Evolutionary conservation across 1,140 invertebrate species (phyloP).

Genomic region (Gonioctena quinquepunctata): DNA sequence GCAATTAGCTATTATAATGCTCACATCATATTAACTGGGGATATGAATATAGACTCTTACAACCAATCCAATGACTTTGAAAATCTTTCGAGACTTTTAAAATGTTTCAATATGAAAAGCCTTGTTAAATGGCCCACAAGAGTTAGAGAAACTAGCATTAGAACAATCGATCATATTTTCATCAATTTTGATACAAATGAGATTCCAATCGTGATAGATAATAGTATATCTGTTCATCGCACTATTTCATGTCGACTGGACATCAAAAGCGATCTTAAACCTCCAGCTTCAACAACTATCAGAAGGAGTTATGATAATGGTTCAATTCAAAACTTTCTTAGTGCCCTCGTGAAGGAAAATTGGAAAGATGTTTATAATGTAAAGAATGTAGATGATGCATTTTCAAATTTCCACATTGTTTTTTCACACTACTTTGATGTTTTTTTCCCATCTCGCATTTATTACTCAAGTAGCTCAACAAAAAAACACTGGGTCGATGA

Average conservation of each 20-base stretch:
- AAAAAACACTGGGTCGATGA: too few relatives aligned
- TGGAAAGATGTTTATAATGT: background rate
- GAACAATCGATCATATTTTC: background rate
- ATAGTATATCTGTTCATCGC: too few relatives aligned
- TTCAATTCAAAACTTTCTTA: background rate
- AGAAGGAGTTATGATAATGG: too few relatives aligned
- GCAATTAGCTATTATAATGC: background rate
- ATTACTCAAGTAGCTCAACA: too few relatives aligned
- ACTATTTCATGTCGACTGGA: too few relatives aligned
- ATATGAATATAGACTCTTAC: background rate
- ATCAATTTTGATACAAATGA: too few relatives aligned
- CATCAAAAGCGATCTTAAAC: too few relatives aligned
- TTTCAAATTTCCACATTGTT: too few relatives aligned
- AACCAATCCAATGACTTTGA: background rate
- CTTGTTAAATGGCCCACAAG: background rate
- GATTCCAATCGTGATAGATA: too few relatives aligned
- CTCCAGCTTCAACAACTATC: too few relatives aligned
- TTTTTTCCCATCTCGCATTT: background rate
- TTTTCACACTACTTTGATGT: background rate
- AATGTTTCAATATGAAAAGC: background rate
- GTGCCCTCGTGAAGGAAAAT: background rate
- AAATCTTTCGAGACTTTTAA: background rate
- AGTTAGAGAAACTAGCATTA: background rate
- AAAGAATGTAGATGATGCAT: slow-evolving; percentile 2
- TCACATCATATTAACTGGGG: background rate